phyloP scores from a whole-genome alignment of 2,888 invertebrate species.

The Eucera pruinosa region DNA sequence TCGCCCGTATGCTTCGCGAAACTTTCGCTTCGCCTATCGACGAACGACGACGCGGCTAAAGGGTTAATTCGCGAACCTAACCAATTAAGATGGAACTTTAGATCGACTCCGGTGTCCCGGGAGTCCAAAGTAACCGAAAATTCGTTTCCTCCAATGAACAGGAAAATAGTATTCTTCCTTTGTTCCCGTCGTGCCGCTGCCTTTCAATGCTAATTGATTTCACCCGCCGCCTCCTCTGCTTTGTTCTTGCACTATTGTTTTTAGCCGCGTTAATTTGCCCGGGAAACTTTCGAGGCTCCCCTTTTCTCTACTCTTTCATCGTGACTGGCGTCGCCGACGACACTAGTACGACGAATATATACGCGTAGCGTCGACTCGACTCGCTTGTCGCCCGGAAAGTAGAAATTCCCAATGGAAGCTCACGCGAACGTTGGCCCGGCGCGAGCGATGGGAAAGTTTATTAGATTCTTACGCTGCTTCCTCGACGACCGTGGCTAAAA shows the following conservation, averaged over 20 bases:
- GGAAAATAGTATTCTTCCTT: constrained; percentile 3
- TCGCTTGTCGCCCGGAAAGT: too few relatives aligned
- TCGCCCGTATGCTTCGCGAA: too few relatives aligned
- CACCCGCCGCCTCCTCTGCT: background rate
- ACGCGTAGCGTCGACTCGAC: too few relatives aligned
- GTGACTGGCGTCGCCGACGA: too few relatives aligned
- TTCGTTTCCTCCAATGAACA: constrained; percentile 4
- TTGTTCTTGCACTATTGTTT: constrained; percentile 5
- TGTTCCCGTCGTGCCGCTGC: background rate
- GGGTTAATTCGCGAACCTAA: constrained; percentile 65
- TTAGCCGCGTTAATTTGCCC: constrained; percentile 3
- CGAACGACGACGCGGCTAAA: too few relatives aligned
- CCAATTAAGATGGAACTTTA: constrained; percentile 66
- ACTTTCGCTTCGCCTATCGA: too few relatives aligned
- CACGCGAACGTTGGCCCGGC: constrained; percentile 34
- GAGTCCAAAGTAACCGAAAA: constrained; percentile 17
- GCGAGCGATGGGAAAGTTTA: background rate
- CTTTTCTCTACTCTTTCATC: background rate
- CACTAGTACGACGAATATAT: too few relatives aligned
- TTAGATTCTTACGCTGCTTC: constrained; percentile 90
- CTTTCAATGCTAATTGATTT: constrained; percentile 26
- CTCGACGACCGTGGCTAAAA: constrained; percentile 94
- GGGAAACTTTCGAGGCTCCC: constrained; percentile 3
- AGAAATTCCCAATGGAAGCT: too few relatives aligned
- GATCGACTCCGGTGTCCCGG: constrained; percentile 38